These are phyloP conservation scores for Uria aalge DNA, from an alignment of 2,113 vertebrate species.

Conservation along the genomic window DNA sequence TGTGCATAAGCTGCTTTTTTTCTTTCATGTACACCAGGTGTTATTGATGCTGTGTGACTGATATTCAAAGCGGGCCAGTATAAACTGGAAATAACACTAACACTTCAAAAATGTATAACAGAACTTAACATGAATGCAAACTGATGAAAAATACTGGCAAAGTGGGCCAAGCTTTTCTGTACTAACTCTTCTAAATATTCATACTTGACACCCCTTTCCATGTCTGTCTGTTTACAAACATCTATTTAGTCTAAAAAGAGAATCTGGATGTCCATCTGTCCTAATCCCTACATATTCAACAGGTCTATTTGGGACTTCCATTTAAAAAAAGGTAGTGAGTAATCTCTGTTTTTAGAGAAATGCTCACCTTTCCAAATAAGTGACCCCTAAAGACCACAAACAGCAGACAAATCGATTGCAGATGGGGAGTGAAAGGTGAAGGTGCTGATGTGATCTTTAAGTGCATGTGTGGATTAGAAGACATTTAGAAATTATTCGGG, in stretches of 20 bases:
- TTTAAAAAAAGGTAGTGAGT: background rate
- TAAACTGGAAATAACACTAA: background rate
- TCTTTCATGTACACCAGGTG: background rate
- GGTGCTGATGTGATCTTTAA: background rate
- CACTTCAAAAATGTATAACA: background rate
- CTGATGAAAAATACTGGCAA: background rate
- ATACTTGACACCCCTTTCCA: background rate
- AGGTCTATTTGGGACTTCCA: background rate
- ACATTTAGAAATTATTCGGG: background rate
- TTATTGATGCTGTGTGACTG: background rate
- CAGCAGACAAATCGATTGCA: background rate
- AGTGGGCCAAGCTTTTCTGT: rapidly evolving
- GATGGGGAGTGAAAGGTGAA: background rate
- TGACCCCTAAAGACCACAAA: background rate
- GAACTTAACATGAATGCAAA: background rate
- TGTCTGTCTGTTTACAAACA: background rate
- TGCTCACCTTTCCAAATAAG: background rate
- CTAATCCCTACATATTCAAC: rapidly evolving
- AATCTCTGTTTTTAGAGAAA: background rate
- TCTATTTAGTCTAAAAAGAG: background rate
- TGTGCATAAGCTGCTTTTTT: background rate
- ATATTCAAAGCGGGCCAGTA: background rate
- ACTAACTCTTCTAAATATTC: background rate
- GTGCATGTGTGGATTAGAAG: background rate
- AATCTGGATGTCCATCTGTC: background rate